Evolutionary conservation across 2,113 vertebrate genomes (phyloP).

Genomic region (human): GRCh38 chr4:39446001-39446500

Average conservation of each 20-base stretch:
- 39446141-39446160: background rate
- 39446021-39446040: constrained; percentile 39
- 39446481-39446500: constrained; percentile 86
- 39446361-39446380: constrained; percentile 91
- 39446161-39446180: background rate
- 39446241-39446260: too few species aligned
- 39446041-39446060: constrained; percentile 10
- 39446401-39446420: constrained; percentile 86
- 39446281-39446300: background rate
- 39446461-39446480: constrained; percentile 91
- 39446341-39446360: constrained; percentile 94
- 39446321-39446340: constrained; percentile 86
- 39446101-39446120: background rate
- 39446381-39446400: constrained; percentile 94
- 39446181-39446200: constrained; percentile 56
- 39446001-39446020: background rate
- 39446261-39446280: too few species aligned
- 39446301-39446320: background rate
- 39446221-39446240: too few species aligned
- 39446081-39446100: background rate
- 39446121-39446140: background rate
- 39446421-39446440: constrained; percentile 89
- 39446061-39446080: background rate
- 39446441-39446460: constrained; percentile 92
- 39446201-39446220: background rate